Conservation (phyloP, 2,113 vertebrate genomes). For the Rhizomys pruinosus region DNA sequence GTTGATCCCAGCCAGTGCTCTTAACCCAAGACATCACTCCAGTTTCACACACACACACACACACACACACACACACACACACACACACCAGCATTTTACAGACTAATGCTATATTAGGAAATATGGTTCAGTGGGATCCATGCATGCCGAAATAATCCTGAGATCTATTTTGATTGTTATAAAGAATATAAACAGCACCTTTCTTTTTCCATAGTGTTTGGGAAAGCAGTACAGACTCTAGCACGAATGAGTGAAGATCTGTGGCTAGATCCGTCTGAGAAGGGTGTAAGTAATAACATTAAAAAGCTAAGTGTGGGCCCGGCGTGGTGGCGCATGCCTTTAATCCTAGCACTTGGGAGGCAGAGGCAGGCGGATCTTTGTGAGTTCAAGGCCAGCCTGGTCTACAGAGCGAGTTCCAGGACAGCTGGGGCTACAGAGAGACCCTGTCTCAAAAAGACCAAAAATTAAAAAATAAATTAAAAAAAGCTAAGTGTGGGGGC, state of each 20-base stretch:
- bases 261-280: slow-evolving; percentile 93
- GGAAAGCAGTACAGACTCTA: slow-evolving; percentile 93
- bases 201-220: slow-evolving; percentile 89
- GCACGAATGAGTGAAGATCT: slow-evolving; percentile 93
- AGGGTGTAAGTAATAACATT: slow-evolving; percentile 90
- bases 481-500: too few relatives aligned
- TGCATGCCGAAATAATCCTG: neutral
- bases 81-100: too few relatives aligned
- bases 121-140: too few relatives aligned
- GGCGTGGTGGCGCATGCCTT: neutral
- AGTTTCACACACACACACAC: too few relatives aligned
- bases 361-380: neutral
- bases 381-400: neutral
- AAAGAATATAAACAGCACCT: neutral
- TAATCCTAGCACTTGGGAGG: neutral
- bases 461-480: neutral
- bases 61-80: too few relatives aligned
- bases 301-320: neutral
- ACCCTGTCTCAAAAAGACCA: neutral
- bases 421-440: neutral
- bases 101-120: too few relatives aligned
- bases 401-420: too few relatives aligned
- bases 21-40: too few relatives aligned
- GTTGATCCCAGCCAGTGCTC: too few relatives aligned
- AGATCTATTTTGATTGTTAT: slow-evolving; percentile 34